Base-by-base conservation (phyloP, 2,797 vertebrate species). In the Parotocinclus haroldoi region DNA sequence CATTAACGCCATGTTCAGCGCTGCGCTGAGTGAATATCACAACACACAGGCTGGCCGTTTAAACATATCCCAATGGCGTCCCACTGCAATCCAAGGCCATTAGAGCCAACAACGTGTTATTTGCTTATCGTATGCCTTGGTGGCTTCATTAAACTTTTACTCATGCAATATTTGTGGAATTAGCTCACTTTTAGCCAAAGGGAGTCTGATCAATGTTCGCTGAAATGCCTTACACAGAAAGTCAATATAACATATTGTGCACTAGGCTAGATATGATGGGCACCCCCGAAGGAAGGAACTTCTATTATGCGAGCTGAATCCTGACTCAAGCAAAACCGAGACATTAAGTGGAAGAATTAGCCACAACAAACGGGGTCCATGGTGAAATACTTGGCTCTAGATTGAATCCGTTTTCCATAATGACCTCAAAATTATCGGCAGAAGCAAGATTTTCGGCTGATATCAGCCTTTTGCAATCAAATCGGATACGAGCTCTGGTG, bases 161-260 rank as follows among this genome's bases (percentile, higher is more conserved):
- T 78, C 69, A 78, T 78, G 81, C 79, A 70, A 73, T 76, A 82
- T 56, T 78, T 85, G 77, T 82, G 75, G 83, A 87, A 89, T 89
- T 82, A 86, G 81, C 75, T 79, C 70, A 78, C 75, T 86, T 89
- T 85, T 81, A 82, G 68, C 78, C 75, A 79, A 42, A 79, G 79
- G 27, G 73, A 82, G 76, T 63, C 72, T 46, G 78, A 84, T 84
- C 78, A 84, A 86, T 86, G 82, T 80, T 75, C 49, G 73, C 71
- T 66, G 71, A 80, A 75, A 76, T 79, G 81, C 48, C 68, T 72
- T 72, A 72, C 73, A 61, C 66, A 72, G 79, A 74, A 84, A 85
- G 80, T 90, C 86, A 72, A 89, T 89, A 84, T 66, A 81, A 83
- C 38, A 77, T 84, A 84, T 87, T 88, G 84, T 84, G 84, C 83